Percentiles rank a stretch among this genome's conserved stretches.
These are phyloP conservation scores for Acholoe squamosa DNA, from an alignment of 2,888 invertebrate species.

Conservation along the genomic window DNA sequence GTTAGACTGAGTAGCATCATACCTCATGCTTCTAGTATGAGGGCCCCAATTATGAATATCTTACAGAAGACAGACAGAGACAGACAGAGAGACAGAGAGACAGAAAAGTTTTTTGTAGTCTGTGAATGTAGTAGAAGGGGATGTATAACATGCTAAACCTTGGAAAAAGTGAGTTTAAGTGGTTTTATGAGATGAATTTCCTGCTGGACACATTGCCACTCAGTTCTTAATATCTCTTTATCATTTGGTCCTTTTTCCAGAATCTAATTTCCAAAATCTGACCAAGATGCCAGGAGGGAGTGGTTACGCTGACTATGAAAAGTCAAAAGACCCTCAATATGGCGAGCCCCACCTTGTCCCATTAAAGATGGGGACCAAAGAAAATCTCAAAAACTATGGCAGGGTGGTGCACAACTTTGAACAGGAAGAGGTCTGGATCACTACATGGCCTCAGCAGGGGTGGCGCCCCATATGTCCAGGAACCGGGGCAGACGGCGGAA, in stretches of 20 bases:
- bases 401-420: constrained; percentile 72
- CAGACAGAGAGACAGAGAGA: too few relatives aligned
- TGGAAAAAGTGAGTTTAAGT: too few relatives aligned
- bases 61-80: too few relatives aligned
- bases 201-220: too few relatives aligned
- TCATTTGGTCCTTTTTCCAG: not conserved
- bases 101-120: too few relatives aligned
- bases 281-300: constrained; percentile 62
- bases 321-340: constrained; percentile 71
- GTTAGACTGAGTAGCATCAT: too few relatives aligned
- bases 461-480: constrained; percentile 70
- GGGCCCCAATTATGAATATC: too few relatives aligned
- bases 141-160: too few relatives aligned
- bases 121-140: too few relatives aligned
- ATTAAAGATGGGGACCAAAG: constrained; percentile 70
- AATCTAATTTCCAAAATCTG: too few relatives aligned
- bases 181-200: too few relatives aligned
- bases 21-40: too few relatives aligned
- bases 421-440: constrained; percentile 71
- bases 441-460: constrained; percentile 73
- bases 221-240: not conserved
- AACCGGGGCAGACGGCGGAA: constrained; percentile 70
- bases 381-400: constrained; percentile 71
- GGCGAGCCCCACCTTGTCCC: constrained; percentile 71
- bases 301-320: constrained; percentile 71